These are phyloP conservation scores for Acipenser oxyrinchus DNA, from an alignment of 2,797 vertebrate genomes.

Conservation along the genomic window DNA sequence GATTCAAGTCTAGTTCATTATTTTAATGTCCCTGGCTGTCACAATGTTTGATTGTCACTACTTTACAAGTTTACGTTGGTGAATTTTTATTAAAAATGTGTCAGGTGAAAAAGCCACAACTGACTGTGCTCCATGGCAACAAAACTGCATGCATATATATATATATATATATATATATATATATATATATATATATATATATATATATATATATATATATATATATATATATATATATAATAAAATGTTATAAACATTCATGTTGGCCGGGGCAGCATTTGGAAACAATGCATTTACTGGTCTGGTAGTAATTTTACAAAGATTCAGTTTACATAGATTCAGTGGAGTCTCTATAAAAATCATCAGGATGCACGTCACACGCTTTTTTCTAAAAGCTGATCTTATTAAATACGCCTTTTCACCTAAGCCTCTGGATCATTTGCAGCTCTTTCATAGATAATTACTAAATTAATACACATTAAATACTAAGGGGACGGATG, in stretches of 20 bases:
- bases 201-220: too few relatives aligned
- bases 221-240: too few relatives aligned
- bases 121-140: too few relatives aligned
- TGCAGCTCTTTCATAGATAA: conserved; percentile 33
- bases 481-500: conserved; percentile 26
- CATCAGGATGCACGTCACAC: conserved; percentile 20
- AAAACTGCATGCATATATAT: too few relatives aligned
- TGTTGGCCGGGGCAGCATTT: conserved; percentile 31
- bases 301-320: background rate
- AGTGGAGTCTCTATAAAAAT: conserved; percentile 11
- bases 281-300: conserved; percentile 4
- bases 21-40: too few relatives aligned
- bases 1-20: too few relatives aligned
- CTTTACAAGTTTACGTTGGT: too few relatives aligned
- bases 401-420: conserved; percentile 34
- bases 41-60: too few relatives aligned
- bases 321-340: background rate
- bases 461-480: conserved; percentile 37
- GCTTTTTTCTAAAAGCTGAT: conserved; percentile 26
- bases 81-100: too few relatives aligned
- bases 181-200: too few relatives aligned
- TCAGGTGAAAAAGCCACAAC: too few relatives aligned
- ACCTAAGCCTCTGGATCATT: conserved; percentile 21
- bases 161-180: too few relatives aligned
- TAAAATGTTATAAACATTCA: conserved; percentile 25